These are phyloP conservation scores for Cheilosia urbana DNA, from an alignment of 2,888 invertebrate genomes.

Conservation along the genomic window DNA sequence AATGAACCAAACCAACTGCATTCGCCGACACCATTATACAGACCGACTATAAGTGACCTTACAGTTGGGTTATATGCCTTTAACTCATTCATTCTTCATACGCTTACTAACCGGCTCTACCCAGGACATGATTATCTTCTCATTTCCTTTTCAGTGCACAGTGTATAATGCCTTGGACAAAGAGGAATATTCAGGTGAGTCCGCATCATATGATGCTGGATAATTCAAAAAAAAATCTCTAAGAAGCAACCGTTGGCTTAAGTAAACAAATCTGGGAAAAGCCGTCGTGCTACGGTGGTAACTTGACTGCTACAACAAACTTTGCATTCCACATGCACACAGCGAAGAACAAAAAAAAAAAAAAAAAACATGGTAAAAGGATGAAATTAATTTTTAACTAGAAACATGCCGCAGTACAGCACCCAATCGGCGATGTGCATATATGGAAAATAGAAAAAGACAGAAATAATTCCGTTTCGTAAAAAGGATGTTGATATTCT, in stretches of 20 bases:
- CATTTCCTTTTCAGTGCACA: slow-evolving; percentile 56
- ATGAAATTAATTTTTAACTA: slow-evolving; percentile 73
- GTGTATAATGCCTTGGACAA: slow-evolving; percentile 1
- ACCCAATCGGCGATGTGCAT: slow-evolving; percentile 66
- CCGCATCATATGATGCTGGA: not conserved
- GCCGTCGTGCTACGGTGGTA: slow-evolving; percentile 22
- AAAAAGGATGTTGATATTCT: slow-evolving; percentile 46
- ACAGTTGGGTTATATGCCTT: slow-evolving; percentile 60
- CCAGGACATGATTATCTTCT: slow-evolving; percentile 66
- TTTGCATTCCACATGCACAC: slow-evolving; percentile 28
- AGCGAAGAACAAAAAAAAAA: not conserved
- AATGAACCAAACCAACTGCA: slow-evolving; percentile 4
- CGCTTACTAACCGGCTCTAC: slow-evolving; percentile 60
- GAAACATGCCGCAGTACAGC: slow-evolving; percentile 64
- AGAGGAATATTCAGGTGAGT: slow-evolving; percentile 39
- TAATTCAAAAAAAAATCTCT: not conserved
- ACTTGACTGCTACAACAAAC: slow-evolving; percentile 55
- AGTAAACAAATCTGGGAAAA: slow-evolving; percentile 57
- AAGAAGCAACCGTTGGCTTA: slow-evolving; percentile 45
- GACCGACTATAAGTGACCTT: slow-evolving; percentile 54
- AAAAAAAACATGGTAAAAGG: slow-evolving; percentile 16
- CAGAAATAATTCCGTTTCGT: slow-evolving; percentile 60
- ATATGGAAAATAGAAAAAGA: slow-evolving; percentile 60
- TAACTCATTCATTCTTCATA: slow-evolving; percentile 53
- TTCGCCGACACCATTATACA: slow-evolving; percentile 4